Evolutionary conservation across 2,888 invertebrate genomes (phyloP).

Genomic region (Andrena hattorfiana): DNA sequence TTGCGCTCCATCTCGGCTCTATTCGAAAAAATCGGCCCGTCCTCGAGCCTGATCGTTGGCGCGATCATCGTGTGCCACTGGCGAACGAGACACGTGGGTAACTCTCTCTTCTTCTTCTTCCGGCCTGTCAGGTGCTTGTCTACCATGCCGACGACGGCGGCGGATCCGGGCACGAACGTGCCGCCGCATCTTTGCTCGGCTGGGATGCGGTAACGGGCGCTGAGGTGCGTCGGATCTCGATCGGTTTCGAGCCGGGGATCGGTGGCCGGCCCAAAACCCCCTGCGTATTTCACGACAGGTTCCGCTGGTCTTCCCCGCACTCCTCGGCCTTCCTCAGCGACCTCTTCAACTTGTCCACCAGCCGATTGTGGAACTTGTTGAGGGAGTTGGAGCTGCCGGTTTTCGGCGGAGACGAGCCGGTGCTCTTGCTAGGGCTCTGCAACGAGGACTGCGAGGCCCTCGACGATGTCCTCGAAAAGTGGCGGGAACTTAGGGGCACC

Average conservation of each 20-base stretch:
- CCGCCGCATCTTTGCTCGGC: conserved; percentile 66
- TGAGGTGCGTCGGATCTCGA: conserved; percentile 83
- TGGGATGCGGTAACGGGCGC: conserved; percentile 71
- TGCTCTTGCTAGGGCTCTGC: conserved; percentile 89
- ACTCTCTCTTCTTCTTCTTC: neutral
- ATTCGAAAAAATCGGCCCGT: neutral
- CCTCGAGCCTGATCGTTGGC: neutral
- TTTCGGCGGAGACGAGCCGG: conserved; percentile 88
- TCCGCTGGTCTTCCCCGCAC: conserved; percentile 85
- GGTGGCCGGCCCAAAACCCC: conserved; percentile 83
- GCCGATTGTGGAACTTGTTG: conserved; percentile 92
- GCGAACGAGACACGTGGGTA: conserved; percentile 11
- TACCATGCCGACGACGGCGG: conserved; percentile 77
- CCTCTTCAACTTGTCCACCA: conserved; percentile 92
- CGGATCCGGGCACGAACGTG: conserved; percentile 81
- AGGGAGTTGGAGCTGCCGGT: conserved; percentile 87
- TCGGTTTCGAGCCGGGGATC: conserved; percentile 82
- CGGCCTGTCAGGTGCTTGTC: conserved; percentile 20
- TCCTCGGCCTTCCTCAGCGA: conserved; percentile 88
- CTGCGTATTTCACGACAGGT: conserved; percentile 83
- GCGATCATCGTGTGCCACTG: neutral
- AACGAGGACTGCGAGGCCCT: conserved; percentile 88
- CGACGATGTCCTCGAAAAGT: conserved; percentile 88
- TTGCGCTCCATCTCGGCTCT: neutral
- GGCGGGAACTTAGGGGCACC: conserved; percentile 89